Evolutionary conservation across 35 echinoderm and acorn worm species (phyloP), one percentile per base, ranked within the genome.

Genomic region (Acanthaster planci): DNA sequence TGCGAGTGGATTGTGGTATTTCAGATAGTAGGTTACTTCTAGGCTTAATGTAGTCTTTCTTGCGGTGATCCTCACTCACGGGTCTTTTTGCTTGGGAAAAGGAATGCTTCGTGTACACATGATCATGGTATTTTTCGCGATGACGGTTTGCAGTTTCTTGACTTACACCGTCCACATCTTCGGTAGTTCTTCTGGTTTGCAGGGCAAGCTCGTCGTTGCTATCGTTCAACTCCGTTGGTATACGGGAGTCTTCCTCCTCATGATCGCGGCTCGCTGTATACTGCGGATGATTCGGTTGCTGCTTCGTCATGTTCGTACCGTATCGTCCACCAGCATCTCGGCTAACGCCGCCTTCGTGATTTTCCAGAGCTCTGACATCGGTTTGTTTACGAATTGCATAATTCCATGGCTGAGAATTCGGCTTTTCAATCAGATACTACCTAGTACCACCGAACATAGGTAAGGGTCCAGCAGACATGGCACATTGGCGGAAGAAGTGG

Each of bases 301-400:
- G 82, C 7, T 5, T 47, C n/a, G 83, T 26, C 84, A 38, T 16
- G 29, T 18, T 18, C 40, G 10, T 17, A 72, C 84, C 5, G 19
- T 52, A 47, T 91, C 75, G 52, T 86, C 60, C 7, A 90, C 92
- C 54, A 90, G 84, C 51, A 94, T 87, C 30, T 90, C 92, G 7
- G 90, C 55, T 60, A 97, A 85, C 21, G 86, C 89, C 60, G 83
- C 35, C 51, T 97, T 97, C 19, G 94, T 97, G 35, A 82, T 90
- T 79, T 87, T 97, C 94, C 94, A 97, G 47, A 92, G 83, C 67
- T 97, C 94, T 52, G 86, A 60, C 78, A 97, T 82, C 19, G 94
- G 94, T 1, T 78, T 86, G 79, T 92, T 97, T 38, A 92, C 77
- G 40, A 97, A 89, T 16, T 91, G 90, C 94, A 97, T 97, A 5